phyloP scores from a whole-genome alignment of 2,797 vertebrate genomes.

The Lacerta bilineata region DNA sequence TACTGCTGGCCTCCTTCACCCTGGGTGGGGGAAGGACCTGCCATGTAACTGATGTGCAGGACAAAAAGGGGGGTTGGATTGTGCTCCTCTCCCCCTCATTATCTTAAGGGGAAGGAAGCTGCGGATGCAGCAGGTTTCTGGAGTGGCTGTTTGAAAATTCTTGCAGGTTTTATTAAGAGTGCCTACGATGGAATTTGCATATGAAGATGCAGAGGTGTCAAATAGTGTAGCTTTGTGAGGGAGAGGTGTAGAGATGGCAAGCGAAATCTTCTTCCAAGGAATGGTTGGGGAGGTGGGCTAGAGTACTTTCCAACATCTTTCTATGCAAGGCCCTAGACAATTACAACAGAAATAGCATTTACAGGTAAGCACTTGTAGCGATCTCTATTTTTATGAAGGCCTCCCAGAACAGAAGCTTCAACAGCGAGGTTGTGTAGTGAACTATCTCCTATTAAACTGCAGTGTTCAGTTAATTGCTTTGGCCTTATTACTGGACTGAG shows the following conservation, averaged over 20 bases:
- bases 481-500: background rate
- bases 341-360: background rate
- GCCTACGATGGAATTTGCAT: accelerated
- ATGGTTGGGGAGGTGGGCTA: too few relatives aligned
- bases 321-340: too few relatives aligned
- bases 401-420: background rate
- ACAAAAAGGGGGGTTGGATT: accelerated
- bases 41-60: background rate
- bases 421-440: background rate
- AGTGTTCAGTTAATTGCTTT: background rate
- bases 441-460: background rate
- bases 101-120: background rate
- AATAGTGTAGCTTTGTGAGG: too few relatives aligned
- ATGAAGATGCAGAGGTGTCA: background rate
- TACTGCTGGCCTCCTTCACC: background rate
- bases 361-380: background rate
- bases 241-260: background rate
- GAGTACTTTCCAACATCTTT: too few relatives aligned
- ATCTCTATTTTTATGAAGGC: background rate
- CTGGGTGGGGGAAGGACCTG: background rate
- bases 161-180: background rate
- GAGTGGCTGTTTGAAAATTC: background rate
- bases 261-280: too few relatives aligned
- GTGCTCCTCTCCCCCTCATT: background rate
- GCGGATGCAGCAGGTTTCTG: background rate